Evolutionary conservation across 53 echinoderm and acorn worm genomes (phyloP).

Genomic region (Stichopus horrens): DNA sequence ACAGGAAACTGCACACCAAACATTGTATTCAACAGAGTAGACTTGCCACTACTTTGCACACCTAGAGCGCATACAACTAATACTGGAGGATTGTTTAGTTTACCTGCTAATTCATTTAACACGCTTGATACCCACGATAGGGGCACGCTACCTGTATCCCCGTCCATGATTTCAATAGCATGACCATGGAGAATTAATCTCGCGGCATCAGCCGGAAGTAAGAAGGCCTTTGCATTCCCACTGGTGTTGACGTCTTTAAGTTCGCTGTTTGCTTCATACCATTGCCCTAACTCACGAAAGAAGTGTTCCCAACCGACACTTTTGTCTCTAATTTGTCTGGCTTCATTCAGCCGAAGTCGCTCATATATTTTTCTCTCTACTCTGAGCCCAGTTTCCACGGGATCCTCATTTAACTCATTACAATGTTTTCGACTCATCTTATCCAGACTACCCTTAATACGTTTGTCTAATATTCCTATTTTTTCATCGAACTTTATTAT

Average conservation of each 20-base stretch:
- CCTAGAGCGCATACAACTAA: not conserved
- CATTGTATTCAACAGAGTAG: constrained; percentile 59
- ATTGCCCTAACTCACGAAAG: constrained; percentile 29
- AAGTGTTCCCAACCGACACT: constrained; percentile 22
- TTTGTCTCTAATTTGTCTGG: not conserved
- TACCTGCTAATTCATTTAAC: not conserved
- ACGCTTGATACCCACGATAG: constrained; percentile 10
- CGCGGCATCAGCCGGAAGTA: not conserved
- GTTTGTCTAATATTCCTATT: not conserved
- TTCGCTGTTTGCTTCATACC: constrained; percentile 11
- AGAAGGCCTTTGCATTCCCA: not conserved
- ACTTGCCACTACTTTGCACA: constrained; percentile 58
- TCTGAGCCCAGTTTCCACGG: not conserved
- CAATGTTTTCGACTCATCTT: not conserved
- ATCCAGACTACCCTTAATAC: not conserved
- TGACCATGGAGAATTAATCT: not conserved
- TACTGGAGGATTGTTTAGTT: not conserved
- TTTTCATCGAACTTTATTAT: not conserved
- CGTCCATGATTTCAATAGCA: constrained; percentile 32
- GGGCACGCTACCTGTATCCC: not conserved
- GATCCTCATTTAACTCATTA: not conserved
- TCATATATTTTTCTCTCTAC: not conserved
- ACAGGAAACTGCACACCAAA: constrained; percentile 53
- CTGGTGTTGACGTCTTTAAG: too few relatives aligned
- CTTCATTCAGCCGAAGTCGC: not conserved